These are phyloP conservation scores for Ailuropoda melanoleuca DNA, from an alignment of 2,113 vertebrate species.

Conservation along the genomic window DNA sequence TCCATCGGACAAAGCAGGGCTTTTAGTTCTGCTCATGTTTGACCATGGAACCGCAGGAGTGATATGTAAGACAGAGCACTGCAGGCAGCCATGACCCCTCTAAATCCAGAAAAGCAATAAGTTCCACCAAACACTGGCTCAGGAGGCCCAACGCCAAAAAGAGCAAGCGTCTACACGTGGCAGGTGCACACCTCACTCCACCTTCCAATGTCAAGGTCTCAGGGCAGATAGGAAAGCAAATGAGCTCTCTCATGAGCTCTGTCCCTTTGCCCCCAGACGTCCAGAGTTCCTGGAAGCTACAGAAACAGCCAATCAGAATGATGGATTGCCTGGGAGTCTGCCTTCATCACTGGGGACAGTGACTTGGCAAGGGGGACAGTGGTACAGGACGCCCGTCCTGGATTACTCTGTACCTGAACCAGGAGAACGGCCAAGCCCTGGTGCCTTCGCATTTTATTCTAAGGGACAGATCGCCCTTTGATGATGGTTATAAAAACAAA, in stretches of 20 bases:
- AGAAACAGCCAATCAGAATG: conserved; percentile 9
- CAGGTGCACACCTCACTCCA: not conserved
- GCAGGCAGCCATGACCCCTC: conserved; percentile 23
- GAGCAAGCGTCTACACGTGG: not conserved
- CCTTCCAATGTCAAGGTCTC: not conserved
- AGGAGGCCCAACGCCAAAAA: not conserved
- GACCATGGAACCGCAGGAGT: not conserved
- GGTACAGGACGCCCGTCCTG: not conserved
- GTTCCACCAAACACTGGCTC: not conserved
- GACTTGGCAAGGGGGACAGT: not conserved
- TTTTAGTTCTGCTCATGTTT: not conserved
- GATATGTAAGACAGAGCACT: conserved; percentile 26
- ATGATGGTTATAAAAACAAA: not conserved
- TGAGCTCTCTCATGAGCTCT: not conserved
- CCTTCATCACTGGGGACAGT: not conserved
- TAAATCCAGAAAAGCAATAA: not conserved
- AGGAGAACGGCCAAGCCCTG: not conserved
- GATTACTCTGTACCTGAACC: no score
- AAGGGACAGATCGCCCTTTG: not conserved
- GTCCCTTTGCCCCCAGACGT: conserved; percentile 49
- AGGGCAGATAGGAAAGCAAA: not conserved
- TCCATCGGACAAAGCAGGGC: conserved; percentile 54
- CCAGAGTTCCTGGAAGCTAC: conserved; percentile 28
- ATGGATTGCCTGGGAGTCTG: not conserved
- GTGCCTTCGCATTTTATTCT: no score